These are phyloP conservation scores for Drosophila kurseongensis DNA, from an alignment of 1,140 invertebrate species.

Conservation along the genomic window DNA sequence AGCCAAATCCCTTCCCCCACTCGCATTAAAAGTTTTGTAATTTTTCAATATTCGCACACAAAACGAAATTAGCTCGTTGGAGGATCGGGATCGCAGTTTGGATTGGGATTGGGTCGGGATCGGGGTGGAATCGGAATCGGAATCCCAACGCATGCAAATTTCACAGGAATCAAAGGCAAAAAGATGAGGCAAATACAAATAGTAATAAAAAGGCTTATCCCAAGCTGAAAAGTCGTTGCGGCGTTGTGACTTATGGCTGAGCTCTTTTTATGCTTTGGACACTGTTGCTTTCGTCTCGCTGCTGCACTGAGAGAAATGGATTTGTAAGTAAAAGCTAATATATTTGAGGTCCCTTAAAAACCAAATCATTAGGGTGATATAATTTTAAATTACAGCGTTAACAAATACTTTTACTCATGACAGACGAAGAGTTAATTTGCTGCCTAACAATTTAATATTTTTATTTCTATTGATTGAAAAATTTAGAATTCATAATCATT, in stretches of 20 bases:
- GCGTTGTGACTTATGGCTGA: constrained; percentile 58
- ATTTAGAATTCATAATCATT: no score
- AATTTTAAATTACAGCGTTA: no score
- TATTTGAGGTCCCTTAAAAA: no score
- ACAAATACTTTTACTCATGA: no score
- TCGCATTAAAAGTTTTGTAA: constrained; percentile 58
- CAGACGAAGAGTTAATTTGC: no score
- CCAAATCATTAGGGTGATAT: no score
- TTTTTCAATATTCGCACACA: constrained; percentile 75
- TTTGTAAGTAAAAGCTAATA: no score
- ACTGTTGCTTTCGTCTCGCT: constrained; percentile 50
- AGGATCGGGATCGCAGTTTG: constrained; percentile 33
- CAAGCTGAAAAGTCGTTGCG: constrained; percentile 58
- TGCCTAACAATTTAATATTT: no score
- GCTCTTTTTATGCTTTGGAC: constrained; percentile 33
- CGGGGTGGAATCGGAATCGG: constrained; percentile 32
- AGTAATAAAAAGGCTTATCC: constrained; percentile 72
- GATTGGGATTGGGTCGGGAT: constrained; percentile 29
- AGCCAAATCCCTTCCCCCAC: constrained; percentile 3
- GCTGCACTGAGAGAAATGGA: constrained; percentile 22
- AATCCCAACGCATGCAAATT: constrained; percentile 69
- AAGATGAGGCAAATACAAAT: constrained; percentile 62
- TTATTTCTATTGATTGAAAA: no score
- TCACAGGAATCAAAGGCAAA: constrained; percentile 76
- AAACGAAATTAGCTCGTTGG: constrained; percentile 76